Base-by-base conservation (phyloP, 1,140 invertebrate genomes). In the Platyscapa corneri region DNA sequence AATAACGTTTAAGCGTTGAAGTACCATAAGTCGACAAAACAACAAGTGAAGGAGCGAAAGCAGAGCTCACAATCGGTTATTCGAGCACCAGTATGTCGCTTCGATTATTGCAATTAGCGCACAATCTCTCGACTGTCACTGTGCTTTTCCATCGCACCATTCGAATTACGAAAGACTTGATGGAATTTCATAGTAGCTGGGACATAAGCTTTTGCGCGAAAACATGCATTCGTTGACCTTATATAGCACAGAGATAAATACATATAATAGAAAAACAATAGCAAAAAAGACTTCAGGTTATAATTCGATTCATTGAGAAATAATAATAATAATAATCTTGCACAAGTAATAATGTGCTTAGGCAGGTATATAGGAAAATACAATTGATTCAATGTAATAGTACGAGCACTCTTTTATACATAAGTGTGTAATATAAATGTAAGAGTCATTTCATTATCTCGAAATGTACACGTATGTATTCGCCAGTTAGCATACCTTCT, bases 41-140 rank as follows among this genome's bases (percentile, higher is more conserved):
- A 82, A 20, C 0, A 46, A 23, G 1, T 6, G 39, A 67, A 27
- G 1, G n/a, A 16, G 76, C 18, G 18, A 65, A 27, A 30, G 27
- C 8, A 46, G 14, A 49, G 39, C 56, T 42, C 37, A 18, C 60
- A 67, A 81, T 7, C n/a, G 67, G 16, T 39, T 82, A 46, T 82
- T 82, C 46, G 32, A 82, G 34, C 60, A 72, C 49, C 32, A 75
- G 34, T 75, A 12, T 37, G 81, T 49, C 53, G 34, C 30, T n/a
- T 78, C 75, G 60, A 84, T 84, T 78, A 84, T 67, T 72, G 46
- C 65, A 84, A 84, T 79, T 84, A 79, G 74, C n/a, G 27, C 2
- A 6, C 49, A 49, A 42, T 70, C 30, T 46, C 7, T 37, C 49
- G 75, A 16, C 39, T 14, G 30, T 60, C 23, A 78, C n/a, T n/a